Conservation (phyloP, 2,888 invertebrate species). For the Venusia cambrica region DNA sequence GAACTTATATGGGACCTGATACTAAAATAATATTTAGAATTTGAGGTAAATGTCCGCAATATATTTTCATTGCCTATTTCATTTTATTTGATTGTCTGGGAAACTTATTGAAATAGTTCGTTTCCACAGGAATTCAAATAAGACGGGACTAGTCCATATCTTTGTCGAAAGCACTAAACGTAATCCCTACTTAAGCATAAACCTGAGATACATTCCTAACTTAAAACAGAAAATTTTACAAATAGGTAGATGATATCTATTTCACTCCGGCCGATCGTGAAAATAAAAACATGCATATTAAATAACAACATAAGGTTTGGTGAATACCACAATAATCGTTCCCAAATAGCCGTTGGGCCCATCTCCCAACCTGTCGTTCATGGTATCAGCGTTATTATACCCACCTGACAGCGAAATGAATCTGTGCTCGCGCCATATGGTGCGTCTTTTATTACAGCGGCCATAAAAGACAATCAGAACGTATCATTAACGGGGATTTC, state of each 20-base stretch:
- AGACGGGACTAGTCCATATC: constrained; percentile 25
- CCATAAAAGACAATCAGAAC: constrained; percentile 67
- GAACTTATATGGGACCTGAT: constrained; percentile 1
- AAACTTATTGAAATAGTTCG: constrained; percentile 31
- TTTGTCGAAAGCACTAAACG: constrained; percentile 17
- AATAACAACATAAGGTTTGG: constrained; percentile 10
- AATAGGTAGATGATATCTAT: neutral
- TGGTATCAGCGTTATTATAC: constrained; percentile 23
- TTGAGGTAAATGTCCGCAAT: constrained; percentile 25
- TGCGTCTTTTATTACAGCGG: constrained; percentile 47
- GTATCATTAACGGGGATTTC: constrained; percentile 72
- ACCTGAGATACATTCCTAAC: neutral
- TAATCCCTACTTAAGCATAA: constrained; percentile 3
- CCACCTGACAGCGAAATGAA: constrained; percentile 59
- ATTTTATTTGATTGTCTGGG: constrained; percentile 29
- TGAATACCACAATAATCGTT: constrained; percentile 14
- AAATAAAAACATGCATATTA: neutral
- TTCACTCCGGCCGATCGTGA: no score
- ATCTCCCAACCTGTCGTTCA: constrained; percentile 25
- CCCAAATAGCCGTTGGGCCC: constrained; percentile 14
- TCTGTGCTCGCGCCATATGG: constrained; percentile 69
- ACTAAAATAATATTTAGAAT: constrained; percentile 25
- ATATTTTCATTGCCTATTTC: constrained; percentile 29
- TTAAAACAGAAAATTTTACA: neutral
- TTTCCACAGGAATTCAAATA: constrained; percentile 31